Evolutionary conservation across 2,888 invertebrate genomes (phyloP).

Genomic region (Timandra comae): DNA sequence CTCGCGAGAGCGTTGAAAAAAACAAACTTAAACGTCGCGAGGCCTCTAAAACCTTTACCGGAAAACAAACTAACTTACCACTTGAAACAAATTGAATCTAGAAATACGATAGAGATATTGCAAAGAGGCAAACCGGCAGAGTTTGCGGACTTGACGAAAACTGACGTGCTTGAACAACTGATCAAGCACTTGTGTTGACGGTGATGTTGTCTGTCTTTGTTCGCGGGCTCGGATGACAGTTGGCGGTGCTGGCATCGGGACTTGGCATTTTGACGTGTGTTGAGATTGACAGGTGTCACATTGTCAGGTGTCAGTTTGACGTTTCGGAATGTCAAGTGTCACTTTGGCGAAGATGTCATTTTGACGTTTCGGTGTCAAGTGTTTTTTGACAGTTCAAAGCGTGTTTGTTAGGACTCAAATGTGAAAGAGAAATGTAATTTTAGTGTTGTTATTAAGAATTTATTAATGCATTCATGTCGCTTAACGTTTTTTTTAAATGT

Average conservation of each 20-base stretch:
- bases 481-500: too few relatives aligned
- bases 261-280: neutral
- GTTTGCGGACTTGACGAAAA: slow-evolving; percentile 54
- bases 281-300: too few relatives aligned
- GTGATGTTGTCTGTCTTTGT: slow-evolving; percentile 5
- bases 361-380: neutral
- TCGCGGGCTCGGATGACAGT: slow-evolving; percentile 12
- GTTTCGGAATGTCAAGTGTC: too few relatives aligned
- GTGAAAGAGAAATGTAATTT: too few relatives aligned
- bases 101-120: slow-evolving; percentile 58
- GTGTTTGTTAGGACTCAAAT: too few relatives aligned
- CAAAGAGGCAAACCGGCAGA: slow-evolving; percentile 58
- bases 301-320: too few relatives aligned
- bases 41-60: slow-evolving; percentile 39
- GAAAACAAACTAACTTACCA: slow-evolving; percentile 42
- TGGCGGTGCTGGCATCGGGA: slow-evolving; percentile 6
- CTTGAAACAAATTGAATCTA: slow-evolving; percentile 52
- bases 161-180: slow-evolving; percentile 50
- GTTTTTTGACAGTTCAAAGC: too few relatives aligned
- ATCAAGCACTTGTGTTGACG: slow-evolving; percentile 59
- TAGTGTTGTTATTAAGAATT: too few relatives aligned
- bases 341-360: neutral
- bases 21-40: slow-evolving; percentile 44
- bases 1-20: slow-evolving; percentile 64
- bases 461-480: too few relatives aligned